A percentile compares a stretch with the other conserved stretches of the same genome.
phyloP scores from a whole-genome alignment of 1,140 invertebrate species.

The Zaprionus camerounensis region DNA sequence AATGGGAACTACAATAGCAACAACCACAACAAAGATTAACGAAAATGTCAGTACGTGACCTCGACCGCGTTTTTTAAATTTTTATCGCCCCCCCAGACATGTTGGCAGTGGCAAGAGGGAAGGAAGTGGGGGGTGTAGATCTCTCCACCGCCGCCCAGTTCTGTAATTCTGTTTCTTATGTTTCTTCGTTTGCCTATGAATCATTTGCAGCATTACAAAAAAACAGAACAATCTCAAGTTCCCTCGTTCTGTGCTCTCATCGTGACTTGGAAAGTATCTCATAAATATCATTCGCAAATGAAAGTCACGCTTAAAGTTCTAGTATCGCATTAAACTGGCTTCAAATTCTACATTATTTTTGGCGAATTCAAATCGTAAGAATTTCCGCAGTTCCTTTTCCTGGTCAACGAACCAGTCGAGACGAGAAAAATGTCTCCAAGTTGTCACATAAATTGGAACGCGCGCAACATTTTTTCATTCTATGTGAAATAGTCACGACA shows the following conservation, averaged over 20 bases:
- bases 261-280: conserved; percentile 2
- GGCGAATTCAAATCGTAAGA: not conserved
- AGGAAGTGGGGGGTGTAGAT: not conserved
- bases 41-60: conserved; percentile 80
- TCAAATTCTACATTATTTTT: not conserved
- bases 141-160: not conserved
- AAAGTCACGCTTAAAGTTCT: not conserved
- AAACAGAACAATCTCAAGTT: not conserved
- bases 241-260: not conserved
- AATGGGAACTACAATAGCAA: conserved; percentile 2
- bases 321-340: not conserved
- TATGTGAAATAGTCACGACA: conserved; percentile 67
- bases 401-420: not conserved
- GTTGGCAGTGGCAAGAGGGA: not conserved
- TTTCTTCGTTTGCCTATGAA: conserved; percentile 6
- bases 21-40: conserved; percentile 41
- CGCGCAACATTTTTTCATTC: conserved; percentile 38
- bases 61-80: conserved; percentile 75
- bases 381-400: not conserved
- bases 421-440: conserved; percentile 46
- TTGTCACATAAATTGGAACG: conserved; percentile 73
- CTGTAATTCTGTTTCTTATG: not conserved
- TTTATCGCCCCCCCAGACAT: conserved; percentile 47
- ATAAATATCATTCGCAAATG: not conserved
- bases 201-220: conserved; percentile 10